These are phyloP conservation scores for Bellardia bayeri DNA, from an alignment of 2,888 invertebrate genomes.

Conservation along the genomic window DNA sequence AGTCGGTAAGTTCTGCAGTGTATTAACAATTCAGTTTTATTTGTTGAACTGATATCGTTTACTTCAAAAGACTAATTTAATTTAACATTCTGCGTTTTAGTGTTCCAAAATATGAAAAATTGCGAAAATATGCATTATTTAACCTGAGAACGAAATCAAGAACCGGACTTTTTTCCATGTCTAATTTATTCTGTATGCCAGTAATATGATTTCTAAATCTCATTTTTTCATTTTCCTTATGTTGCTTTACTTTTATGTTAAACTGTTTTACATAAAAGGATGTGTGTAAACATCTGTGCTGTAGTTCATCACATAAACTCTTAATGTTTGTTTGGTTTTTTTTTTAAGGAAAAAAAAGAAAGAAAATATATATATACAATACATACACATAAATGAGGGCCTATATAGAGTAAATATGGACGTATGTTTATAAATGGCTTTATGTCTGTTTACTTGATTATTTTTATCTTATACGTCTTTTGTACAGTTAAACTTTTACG, in stretches of 20 bases:
- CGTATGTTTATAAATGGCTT: neutral
- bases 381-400: neutral
- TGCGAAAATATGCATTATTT: too few relatives aligned
- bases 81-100: too few relatives aligned
- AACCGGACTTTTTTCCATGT: too few relatives aligned
- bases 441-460: neutral
- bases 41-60: too few relatives aligned
- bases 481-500: neutral
- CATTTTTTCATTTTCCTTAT: neutral
- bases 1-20: too few relatives aligned
- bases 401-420: neutral
- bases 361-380: neutral
- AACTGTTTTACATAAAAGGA: neutral
- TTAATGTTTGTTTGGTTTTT: neutral
- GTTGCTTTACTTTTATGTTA: neutral
- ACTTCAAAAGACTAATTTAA: too few relatives aligned
- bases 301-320: neutral
- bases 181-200: too few relatives aligned
- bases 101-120: too few relatives aligned
- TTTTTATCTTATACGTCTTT: neutral
- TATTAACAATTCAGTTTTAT: too few relatives aligned
- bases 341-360: neutral
- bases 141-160: too few relatives aligned
- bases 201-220: too few relatives aligned
- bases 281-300: neutral